Evolutionary conservation across 2,113 vertebrate species (phyloP).

Genomic region (Solea senegalensis): DNA sequence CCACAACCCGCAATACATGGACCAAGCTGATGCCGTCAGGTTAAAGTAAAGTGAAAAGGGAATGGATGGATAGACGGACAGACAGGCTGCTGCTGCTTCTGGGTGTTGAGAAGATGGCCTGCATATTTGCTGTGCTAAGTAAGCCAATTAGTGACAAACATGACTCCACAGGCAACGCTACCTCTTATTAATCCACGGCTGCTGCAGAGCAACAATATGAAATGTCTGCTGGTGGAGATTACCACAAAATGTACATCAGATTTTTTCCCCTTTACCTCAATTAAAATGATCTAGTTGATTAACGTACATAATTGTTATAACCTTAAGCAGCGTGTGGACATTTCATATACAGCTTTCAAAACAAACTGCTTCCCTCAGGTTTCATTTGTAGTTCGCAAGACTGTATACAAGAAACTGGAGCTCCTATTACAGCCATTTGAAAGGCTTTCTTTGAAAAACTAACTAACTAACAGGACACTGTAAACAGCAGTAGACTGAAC

Average conservation of each 20-base stretch:
- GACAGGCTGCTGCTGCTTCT: conserved; percentile 9
- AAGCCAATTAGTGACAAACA: conserved; percentile 58
- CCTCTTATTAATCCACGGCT: conserved; percentile 43
- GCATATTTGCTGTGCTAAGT: conserved; percentile 39
- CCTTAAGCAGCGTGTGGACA: too few species aligned
- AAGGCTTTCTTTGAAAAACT: too few species aligned
- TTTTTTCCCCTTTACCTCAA: background rate
- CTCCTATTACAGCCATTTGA: too few species aligned
- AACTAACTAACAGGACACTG: too few species aligned
- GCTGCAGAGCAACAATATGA: conserved; percentile 19
- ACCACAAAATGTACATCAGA: conserved; percentile 13
- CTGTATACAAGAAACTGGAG: too few species aligned
- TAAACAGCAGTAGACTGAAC: too few species aligned
- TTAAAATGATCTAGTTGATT: background rate
- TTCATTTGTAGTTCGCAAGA: too few species aligned
- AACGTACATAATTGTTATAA: conserved; percentile 12
- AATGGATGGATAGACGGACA: conserved; percentile 5
- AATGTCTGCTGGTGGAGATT: conserved; percentile 17
- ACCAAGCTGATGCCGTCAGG: conserved; percentile 7
- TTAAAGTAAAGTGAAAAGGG: background rate
- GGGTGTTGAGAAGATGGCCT: conserved; percentile 46
- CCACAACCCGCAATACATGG: conserved; percentile 16
- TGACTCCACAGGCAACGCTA: conserved; percentile 27
- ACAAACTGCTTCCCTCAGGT: too few species aligned
- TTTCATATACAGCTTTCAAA: too few species aligned